Evolutionary conservation across 1,140 invertebrate species (phyloP).

Genomic region (Brachionus asplanchnoidis): DNA sequence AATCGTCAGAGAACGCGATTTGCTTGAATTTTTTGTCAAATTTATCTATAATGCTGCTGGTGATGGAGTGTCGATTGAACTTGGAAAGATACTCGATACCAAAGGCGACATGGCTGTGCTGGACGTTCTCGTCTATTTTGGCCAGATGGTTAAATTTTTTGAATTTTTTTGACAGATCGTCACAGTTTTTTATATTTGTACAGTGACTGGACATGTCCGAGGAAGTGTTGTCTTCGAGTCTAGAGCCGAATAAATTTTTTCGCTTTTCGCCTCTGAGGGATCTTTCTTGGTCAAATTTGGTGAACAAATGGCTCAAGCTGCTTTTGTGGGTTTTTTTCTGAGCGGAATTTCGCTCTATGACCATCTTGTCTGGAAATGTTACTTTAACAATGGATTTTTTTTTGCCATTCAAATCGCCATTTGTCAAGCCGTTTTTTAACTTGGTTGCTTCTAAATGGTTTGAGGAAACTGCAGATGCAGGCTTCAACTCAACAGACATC

Average conservation of each 20-base stretch:
- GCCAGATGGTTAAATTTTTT: neutral
- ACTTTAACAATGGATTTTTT: neutral
- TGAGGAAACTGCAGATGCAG: neutral
- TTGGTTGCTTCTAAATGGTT: neutral
- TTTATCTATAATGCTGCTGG: neutral
- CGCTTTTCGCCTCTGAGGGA: neutral
- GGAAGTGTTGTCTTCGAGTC: neutral
- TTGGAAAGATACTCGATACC: neutral
- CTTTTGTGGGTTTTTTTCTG: neutral
- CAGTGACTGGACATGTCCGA: neutral
- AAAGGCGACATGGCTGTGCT: neutral
- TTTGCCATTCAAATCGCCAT: neutral
- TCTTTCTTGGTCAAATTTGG: neutral
- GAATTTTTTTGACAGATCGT: neutral
- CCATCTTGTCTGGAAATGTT: neutral
- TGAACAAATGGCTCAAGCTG: neutral
- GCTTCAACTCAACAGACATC: neutral
- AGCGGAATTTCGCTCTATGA: neutral
- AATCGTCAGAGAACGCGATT: neutral
- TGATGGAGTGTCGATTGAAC: neutral
- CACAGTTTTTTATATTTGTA: neutral
- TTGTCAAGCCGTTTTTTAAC: neutral
- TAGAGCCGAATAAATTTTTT: slow-evolving; percentile 23
- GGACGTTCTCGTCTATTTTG: neutral
- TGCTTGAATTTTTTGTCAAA: neutral